Base-by-base conservation (phyloP, 2,797 vertebrate genomes). In the Sarcoramphus papa region DNA sequence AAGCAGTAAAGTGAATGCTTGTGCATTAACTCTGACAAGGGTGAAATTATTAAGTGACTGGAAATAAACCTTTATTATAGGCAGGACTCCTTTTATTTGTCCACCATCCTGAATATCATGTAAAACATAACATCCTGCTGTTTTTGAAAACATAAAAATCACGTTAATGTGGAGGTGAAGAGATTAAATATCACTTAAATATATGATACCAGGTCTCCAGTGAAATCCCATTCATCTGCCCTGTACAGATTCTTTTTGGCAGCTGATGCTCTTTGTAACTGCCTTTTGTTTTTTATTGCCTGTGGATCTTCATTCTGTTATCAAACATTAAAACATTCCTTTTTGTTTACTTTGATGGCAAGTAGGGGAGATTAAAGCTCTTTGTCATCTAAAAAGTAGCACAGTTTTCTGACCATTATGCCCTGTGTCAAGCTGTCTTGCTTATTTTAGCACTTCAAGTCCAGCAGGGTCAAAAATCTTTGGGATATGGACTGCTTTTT, bases 1-100 rank as follows among this genome's bases (percentile, higher is more conserved):
- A 95, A 96, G 79, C 82, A 84, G 59, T 82, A 89, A 97, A 94
- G 83, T 23, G n/a, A 85, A 87, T 78, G 64, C 28, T 91, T 80
- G 21, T 85, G 48, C 31, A 79, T 89, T 94, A 92, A 78, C 10
- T 77, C n/a, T 90, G 86, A 86, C 88, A 94, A 88, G n/a, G n/a
- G 94, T 9, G 18, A 97, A 90, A 95, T 85, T 57, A 54, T 88
- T 78, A 79, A 87, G 23, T 53, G 47, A 31, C 68, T 85, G 81
- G 45, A 97, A 84, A 14, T 53, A 78, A 93, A 79, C 12, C 4
- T 81, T 89, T 91, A 75, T 40, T 81, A 45, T 75, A 53, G 60
- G 14, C 56, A 92, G 51, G 4, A 65, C n/a, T 82, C n/a, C 45
- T 80, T 95, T 95, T 90, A 79, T 89, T 63, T 85, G 35, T 80